Percentiles rank a stretch among this genome's conserved stretches.
Conservation (phyloP, 2,888 invertebrate species). For the Yponomeuta evonymella region DNA sequence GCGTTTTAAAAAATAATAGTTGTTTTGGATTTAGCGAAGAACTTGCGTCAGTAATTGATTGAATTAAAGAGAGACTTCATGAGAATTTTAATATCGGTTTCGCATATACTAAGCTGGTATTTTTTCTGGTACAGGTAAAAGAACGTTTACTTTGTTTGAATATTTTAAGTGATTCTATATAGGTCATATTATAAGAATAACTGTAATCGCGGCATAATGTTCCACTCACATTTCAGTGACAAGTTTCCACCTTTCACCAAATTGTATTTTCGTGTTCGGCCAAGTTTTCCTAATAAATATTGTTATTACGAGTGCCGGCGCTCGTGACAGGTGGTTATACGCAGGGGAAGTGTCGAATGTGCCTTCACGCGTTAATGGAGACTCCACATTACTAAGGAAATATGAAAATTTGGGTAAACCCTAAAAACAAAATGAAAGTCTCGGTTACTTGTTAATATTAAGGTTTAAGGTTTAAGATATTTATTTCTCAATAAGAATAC, state of each 20-base stretch:
- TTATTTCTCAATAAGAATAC: too few species aligned
- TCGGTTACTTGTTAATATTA: background rate
- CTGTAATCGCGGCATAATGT: constrained; percentile 41
- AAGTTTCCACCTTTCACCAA: constrained; percentile 70
- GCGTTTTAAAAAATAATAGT: too few species aligned
- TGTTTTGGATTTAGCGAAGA: too few species aligned
- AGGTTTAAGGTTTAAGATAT: too few species aligned
- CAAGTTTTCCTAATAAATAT: constrained; percentile 75
- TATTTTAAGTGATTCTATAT: background rate
- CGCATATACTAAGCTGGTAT: too few species aligned
- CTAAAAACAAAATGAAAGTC: background rate
- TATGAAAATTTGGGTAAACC: background rate
- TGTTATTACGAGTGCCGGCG: constrained; percentile 69
- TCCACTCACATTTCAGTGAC: constrained; percentile 69
- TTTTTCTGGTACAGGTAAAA: too few species aligned
- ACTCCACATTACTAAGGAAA: background rate
- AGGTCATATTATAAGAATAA: background rate
- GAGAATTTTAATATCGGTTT: too few species aligned
- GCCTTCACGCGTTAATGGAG: background rate
- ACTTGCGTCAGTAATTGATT: too few species aligned
- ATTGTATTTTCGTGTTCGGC: constrained; percentile 74
- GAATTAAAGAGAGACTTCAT: too few species aligned
- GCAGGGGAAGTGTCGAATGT: background rate
- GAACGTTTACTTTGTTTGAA: background rate
- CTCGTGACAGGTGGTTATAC: constrained; percentile 65